Evolutionary conservation across 2,888 invertebrate species (phyloP), one percentile per base, ranked within the genome.

Genomic region (Platerodrilus igneus): DNA sequence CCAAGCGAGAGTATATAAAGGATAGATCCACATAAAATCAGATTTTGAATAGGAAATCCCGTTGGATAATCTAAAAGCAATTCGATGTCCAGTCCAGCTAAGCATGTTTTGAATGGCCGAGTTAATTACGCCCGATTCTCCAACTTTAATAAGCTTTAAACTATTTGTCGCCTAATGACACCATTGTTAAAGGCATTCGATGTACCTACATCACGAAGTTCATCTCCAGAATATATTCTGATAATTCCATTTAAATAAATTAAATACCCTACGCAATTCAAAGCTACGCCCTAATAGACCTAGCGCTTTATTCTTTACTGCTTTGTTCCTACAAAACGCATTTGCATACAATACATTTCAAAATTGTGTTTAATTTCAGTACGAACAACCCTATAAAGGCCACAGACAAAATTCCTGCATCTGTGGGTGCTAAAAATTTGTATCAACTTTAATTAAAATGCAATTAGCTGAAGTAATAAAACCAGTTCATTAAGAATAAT

Each of bases 401-500:
- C n/a, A n/a, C n/a, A n/a, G n/a, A 25, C 11, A 25, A 11, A 26
- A 11, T 14, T 13, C 13, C 8, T 14, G 8, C 11, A 26, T 13
- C 14, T 6, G 13, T 14, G 4, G 30, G n/a, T 14, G 15, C 19
- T 19, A 18, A 30, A 19, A 13, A 9, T 8, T 10, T 7, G 8
- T 15, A n/a, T 2, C 3, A 19, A 35, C 29, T 23, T 40, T 35
- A 40, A 40, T 40, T 40, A 25, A 35, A 40, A n/a, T 15, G 30
- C 34, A 42, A 33, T 37, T 37, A 29, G 13, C 19, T 28, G 23
- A 37, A 42, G 33, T 33, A 42, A 42, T 37, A 33, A 51, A 52
- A 52, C 51, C 42, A 51, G 51, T 55, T 56, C 37, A 42, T 42
- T 32, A 42, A 56, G 52, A 52, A 40, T 53, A 58, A 58, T 58